Evolutionary conservation across 2,113 vertebrate genomes (phyloP), one percentile per base, ranked within the genome.

Genomic region (Podocnemis expansa): DNA sequence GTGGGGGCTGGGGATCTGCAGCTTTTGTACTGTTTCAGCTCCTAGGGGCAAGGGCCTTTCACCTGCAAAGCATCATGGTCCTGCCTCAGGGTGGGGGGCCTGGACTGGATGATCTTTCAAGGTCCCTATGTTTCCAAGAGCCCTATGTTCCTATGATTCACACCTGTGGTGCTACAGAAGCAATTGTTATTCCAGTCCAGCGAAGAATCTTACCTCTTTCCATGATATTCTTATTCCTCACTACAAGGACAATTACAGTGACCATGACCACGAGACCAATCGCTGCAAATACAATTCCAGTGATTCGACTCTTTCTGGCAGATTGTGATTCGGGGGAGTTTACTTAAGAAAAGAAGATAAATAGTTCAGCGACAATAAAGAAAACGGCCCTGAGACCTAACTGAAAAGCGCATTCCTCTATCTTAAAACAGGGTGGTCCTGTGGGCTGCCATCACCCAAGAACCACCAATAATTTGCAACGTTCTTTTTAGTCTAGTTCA

Each of bases 241-340:
- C 6, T n/a, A n/a, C n/a, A n/a, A n/a, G n/a, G n/a, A n/a, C n/a
- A 25, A 34, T 10, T 21, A 12, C 3, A 25, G 27, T 14, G 19
- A 73, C 10, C 5, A 56, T 2, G 14, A 17, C 22, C 5, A 47
- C 34, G 60, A 22, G 2, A 41, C 22, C 3, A 21, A 10, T 5
- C 19, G 24, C 16, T 70, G 14, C 2, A 25, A 10, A 3, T 2
- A 3, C 21, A 43, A 43, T 13, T 41, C 1, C 11, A 43, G 41
- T 2, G 34, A 17, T 38, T 10, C 8, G 10, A 58, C 25, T 17
- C 5, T 1, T 5, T 10, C 0, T 1, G 16, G 8, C 17, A 34
- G 16, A 1, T 5, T 16, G 8, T 16, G 4, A 1, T 16, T 5
- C 5, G 16, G 4, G 6, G 5, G 41, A 3, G 2, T 5, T 14